A percentile compares a stretch with the other conserved stretches of the same genome.
These are phyloP conservation scores for Sebastes taczanowskii DNA, from an alignment of 2,797 vertebrate species.

Conservation along the genomic window DNA sequence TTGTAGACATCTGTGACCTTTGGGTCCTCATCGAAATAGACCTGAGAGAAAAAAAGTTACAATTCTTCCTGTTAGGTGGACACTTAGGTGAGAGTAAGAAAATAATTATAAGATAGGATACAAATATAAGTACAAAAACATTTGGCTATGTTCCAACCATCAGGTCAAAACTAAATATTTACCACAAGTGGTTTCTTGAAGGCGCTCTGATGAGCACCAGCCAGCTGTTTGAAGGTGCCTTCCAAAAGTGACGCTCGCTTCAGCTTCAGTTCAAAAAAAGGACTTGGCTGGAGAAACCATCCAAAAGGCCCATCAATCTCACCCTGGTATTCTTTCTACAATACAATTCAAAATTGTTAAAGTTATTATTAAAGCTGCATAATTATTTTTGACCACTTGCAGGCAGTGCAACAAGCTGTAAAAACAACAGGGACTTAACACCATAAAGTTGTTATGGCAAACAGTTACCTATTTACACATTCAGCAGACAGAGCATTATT, in stretches of 20 bases:
- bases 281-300: rapidly evolving
- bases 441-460: not conserved
- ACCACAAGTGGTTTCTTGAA: constrained; percentile 63
- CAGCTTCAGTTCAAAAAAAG: constrained; percentile 44
- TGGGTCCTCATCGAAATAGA: constrained; percentile 60
- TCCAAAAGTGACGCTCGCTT: constrained; percentile 62
- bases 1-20: constrained; percentile 81
- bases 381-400: not conserved
- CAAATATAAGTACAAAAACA: not conserved
- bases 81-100: not conserved
- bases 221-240: constrained; percentile 62
- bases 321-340: constrained; percentile 1
- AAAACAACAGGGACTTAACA: not conserved
- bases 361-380: not conserved
- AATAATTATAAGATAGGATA: not conserved
- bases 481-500: not conserved
- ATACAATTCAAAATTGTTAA: not conserved
- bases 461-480: not conserved
- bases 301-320: too few relatives aligned
- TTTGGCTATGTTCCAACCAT: not conserved
- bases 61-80: not conserved
- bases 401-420: not conserved
- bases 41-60: constrained; percentile 43
- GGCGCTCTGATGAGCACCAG: not conserved
- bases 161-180: constrained; percentile 3